Evolutionary conservation across 2,797 vertebrate genomes (phyloP), one percentile per base, ranked within the genome.

Genomic region (Sebastes dallii): DNA sequence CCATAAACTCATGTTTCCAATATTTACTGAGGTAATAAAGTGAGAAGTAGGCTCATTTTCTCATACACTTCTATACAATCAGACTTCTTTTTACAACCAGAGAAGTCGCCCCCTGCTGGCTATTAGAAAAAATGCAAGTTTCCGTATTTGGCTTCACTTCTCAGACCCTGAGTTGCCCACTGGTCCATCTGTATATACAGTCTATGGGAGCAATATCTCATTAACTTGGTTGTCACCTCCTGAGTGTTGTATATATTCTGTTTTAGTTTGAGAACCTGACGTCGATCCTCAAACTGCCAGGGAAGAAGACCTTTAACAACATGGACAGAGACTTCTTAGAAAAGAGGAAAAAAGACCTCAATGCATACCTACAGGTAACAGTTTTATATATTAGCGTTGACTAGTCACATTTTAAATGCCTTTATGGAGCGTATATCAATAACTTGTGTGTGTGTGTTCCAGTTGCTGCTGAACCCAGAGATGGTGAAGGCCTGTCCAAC

Each of bases 281-380:
- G 56, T 96, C 96, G 42, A 97, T 99, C 89, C 95, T 99, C 75
- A 99, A 96, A 89, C 97, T 99, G 93, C 99, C 99, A 18, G 99
- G 99, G 25, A 99, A 99, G 88, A 99, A 98, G 93, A 99, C 99
- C 13, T 99, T 99, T 90, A 99, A 99, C 94, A 99, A 99, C 84
- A 99, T 99, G 99, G 98, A 99, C 94, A 95, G 96, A 95, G 98
- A 99, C 64, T 99, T 99, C 90, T 92, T 99, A 91, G 98, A 99
- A 92, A 99, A 97, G 89, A 97, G 99, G 77, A 99, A 99, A 92
- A 99, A 98, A 85, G 99, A 99, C 94, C 96, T 99, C 89, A 99
- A 99, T 89, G 95, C 97, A 36, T 99, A 99, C 90, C 95, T 99
- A 78, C 98, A 99, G 96, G 98, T 99, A 94, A 92, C 1, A 1